Evolutionary conservation across 2,888 invertebrate genomes (phyloP).

Genomic region (Panopea generosa): DNA sequence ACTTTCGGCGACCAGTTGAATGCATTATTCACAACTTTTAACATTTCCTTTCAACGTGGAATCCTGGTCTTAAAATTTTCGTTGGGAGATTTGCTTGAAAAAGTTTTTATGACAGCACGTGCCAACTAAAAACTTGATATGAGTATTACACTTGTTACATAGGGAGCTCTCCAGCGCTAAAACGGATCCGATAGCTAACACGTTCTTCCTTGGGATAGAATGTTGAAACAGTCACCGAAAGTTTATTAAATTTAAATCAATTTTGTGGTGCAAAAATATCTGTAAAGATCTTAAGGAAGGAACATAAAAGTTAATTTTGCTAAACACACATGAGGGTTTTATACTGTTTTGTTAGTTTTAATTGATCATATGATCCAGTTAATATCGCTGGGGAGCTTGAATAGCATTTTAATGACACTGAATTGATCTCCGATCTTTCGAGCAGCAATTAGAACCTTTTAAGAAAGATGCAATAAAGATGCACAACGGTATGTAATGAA

Average conservation of each 20-base stretch:
- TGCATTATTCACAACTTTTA: too few species aligned
- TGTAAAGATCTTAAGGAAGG: conserved; percentile 27
- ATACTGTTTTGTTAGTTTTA: conserved; percentile 26
- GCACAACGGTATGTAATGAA: conserved; percentile 30
- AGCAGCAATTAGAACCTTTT: conserved; percentile 40
- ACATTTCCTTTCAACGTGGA: too few species aligned
- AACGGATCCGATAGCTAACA: too few species aligned
- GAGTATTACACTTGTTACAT: too few species aligned
- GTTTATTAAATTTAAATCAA: conserved; percentile 23
- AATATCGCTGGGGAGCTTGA: conserved; percentile 32
- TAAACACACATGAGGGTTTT: conserved; percentile 27
- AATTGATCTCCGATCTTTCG: conserved; percentile 18
- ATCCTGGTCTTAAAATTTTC: too few species aligned
- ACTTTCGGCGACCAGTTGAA: too few species aligned
- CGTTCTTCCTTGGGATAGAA: too few species aligned
- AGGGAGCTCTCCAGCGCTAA: too few species aligned
- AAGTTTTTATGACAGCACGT: too few species aligned
- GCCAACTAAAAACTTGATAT: too few species aligned
- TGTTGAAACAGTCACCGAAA: neutral
- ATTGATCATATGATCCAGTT: conserved; percentile 52
- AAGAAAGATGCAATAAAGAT: conserved; percentile 41
- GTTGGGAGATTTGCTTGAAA: too few species aligned
- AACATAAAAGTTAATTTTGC: conserved; percentile 39
- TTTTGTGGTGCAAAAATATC: conserved; percentile 16
- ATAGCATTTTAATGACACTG: conserved; percentile 36